These are phyloP conservation scores for Geodia barretti DNA, from an alignment of 37 sponge, comb jelly and placozoan genomes.

Conservation along the genomic window DNA sequence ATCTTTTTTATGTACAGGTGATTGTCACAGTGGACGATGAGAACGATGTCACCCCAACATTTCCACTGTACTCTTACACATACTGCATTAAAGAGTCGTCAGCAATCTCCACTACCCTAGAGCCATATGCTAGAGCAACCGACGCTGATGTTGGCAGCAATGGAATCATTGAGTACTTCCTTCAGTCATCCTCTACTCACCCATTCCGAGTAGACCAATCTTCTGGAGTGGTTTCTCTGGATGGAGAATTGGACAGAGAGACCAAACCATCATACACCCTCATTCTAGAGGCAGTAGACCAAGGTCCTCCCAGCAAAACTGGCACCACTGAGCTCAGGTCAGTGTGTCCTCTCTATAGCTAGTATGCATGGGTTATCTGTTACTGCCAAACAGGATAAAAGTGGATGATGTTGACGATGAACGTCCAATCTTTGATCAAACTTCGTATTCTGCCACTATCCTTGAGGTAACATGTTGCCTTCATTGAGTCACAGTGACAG, in stretches of 20 bases:
- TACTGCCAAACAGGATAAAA: constrained; percentile 29
- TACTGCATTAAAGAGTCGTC: constrained; percentile 18
- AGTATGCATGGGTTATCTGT: too few relatives aligned
- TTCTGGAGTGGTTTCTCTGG: constrained; percentile 20
- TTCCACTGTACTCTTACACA: background rate
- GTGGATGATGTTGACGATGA: constrained; percentile 42
- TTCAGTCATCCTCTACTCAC: background rate
- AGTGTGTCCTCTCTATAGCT: too few relatives aligned
- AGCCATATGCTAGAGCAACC: constrained; percentile 6
- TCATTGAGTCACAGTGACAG: too few relatives aligned
- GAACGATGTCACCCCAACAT: constrained; percentile 54
- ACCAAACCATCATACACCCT: background rate
- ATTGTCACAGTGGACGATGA: constrained; percentile 35
- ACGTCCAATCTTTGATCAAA: constrained; percentile 31
- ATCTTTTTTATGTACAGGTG: constrained; percentile 31
- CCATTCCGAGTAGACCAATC: background rate
- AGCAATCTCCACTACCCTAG: background rate
- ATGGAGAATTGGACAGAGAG: constrained; percentile 20
- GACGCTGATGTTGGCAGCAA: constrained; percentile 50
- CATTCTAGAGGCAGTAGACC: constrained; percentile 12
- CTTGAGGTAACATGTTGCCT: constrained; percentile 25
- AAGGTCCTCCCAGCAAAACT: background rate
- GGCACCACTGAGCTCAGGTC: background rate
- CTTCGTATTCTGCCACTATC: constrained; percentile 9
- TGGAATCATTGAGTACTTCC: constrained; percentile 30